These are phyloP conservation scores for Lacerta bilineata DNA, from an alignment of 2,797 vertebrate species.

Conservation along the genomic window DNA sequence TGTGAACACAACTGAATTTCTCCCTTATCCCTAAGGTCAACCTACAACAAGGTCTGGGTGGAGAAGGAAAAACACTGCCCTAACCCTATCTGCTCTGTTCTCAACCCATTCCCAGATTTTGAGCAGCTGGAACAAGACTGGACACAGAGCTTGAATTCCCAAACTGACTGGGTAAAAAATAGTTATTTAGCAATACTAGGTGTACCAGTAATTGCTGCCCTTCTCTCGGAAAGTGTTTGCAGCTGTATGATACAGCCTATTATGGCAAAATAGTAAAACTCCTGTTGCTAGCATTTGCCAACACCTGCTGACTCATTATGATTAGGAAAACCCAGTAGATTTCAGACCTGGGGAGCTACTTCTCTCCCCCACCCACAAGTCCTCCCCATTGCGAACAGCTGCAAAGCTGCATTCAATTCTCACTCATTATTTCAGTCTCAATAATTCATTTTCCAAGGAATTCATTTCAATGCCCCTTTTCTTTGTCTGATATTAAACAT, in stretches of 20 bases:
- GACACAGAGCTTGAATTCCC: constrained; percentile 12
- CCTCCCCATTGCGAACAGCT: constrained; percentile 10
- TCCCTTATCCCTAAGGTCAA: neutral
- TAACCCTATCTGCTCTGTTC: neutral
- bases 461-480: neutral
- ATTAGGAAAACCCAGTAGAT: neutral
- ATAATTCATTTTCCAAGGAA: constrained; percentile 39
- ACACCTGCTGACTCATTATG: constrained; percentile 2
- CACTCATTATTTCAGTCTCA: constrained; percentile 12
- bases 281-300: neutral
- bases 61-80: neutral
- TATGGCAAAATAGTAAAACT: neutral
- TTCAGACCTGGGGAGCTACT: neutral
- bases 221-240: constrained; percentile 13
- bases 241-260: constrained; percentile 13
- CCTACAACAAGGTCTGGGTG: neutral
- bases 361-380: neutral
- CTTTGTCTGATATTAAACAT: neutral
- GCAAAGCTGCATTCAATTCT: constrained; percentile 8
- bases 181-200: neutral
- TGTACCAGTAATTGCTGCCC: neutral
- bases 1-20: too few relatives aligned
- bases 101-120: neutral
- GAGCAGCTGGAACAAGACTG: neutral
- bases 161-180: constrained; percentile 6